Percentiles rank a stretch among this genome's conserved stretches.
Evolutionary conservation across 2,888 invertebrate species (phyloP).

Genomic region (Drosophila setosimentum): DNA sequence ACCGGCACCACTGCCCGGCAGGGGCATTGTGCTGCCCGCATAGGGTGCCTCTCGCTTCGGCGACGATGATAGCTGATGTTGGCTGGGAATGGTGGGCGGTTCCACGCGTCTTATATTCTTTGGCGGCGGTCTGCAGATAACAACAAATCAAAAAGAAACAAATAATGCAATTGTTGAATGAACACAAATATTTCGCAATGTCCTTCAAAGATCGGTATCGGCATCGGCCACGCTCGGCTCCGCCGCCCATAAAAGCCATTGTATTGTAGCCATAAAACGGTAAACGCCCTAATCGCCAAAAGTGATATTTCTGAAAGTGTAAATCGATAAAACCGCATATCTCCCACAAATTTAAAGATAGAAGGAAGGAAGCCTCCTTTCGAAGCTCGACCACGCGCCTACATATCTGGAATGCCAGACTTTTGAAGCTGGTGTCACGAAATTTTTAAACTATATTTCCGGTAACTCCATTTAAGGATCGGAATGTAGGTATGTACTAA

Average conservation of each 20-base stretch:
- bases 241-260: not conserved
- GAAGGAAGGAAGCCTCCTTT: not conserved
- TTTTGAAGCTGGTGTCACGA: too few relatives aligned
- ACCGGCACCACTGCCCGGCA: slow-evolving; percentile 78
- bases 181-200: not conserved
- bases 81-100: slow-evolving; percentile 86
- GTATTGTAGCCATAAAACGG: not conserved
- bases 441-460: too few relatives aligned
- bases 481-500: not conserved
- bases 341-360: not conserved
- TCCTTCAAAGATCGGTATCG: not conserved
- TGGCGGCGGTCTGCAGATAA: slow-evolving; percentile 87
- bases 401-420: too few relatives aligned
- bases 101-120: slow-evolving; percentile 88
- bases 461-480: too few relatives aligned
- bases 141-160: not conserved
- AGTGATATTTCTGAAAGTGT: not conserved
- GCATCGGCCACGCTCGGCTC: not conserved
- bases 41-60: slow-evolving; percentile 83
- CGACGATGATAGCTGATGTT: slow-evolving; percentile 80
- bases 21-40: slow-evolving; percentile 76
- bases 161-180: not conserved
- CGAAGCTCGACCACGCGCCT: not conserved
- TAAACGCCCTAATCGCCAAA: not conserved
- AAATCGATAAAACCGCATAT: not conserved